phyloP scores from a whole-genome alignment of 1,140 invertebrate genomes.

The Xylocopa sonorina region DNA sequence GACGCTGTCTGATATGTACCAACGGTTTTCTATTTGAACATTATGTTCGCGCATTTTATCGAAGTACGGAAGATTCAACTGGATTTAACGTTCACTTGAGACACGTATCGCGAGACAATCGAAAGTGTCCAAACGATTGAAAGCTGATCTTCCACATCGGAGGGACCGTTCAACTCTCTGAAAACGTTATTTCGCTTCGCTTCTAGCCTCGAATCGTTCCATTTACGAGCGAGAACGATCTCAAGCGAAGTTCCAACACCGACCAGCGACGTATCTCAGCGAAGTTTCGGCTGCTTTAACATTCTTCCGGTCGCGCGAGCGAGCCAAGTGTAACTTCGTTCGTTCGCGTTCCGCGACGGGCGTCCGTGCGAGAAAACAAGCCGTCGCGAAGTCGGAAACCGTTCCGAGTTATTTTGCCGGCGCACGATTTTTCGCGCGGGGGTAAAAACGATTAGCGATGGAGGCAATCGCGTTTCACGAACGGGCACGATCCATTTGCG shows the following conservation, averaged over 20 bases:
- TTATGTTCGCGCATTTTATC: too few species aligned
- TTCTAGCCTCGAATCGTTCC: not conserved
- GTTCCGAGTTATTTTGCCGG: too few species aligned
- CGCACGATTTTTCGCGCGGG: not conserved
- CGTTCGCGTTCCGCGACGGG: not conserved
- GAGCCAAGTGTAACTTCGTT: not conserved
- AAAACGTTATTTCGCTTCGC: not conserved
- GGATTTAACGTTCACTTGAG: too few species aligned
- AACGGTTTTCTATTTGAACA: too few species aligned
- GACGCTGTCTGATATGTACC: too few species aligned
- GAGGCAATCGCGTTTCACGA: constrained; percentile 1
- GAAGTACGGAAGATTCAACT: too few species aligned
- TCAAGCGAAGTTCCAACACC: not conserved
- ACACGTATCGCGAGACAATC: not conserved
- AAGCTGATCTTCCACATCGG: not conserved
- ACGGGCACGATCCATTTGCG: constrained; percentile 13
- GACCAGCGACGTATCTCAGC: not conserved
- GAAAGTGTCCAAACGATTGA: not conserved
- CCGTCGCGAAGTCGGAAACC: not conserved
- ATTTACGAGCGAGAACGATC: not conserved
- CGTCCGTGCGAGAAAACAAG: not conserved
- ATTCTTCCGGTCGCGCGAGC: not conserved
- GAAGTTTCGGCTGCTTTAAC: not conserved
- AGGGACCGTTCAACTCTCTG: not conserved
- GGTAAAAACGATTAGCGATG: not conserved